Base-by-base conservation (phyloP, 2,113 vertebrate species). In the Pluvianellus socialis region DNA sequence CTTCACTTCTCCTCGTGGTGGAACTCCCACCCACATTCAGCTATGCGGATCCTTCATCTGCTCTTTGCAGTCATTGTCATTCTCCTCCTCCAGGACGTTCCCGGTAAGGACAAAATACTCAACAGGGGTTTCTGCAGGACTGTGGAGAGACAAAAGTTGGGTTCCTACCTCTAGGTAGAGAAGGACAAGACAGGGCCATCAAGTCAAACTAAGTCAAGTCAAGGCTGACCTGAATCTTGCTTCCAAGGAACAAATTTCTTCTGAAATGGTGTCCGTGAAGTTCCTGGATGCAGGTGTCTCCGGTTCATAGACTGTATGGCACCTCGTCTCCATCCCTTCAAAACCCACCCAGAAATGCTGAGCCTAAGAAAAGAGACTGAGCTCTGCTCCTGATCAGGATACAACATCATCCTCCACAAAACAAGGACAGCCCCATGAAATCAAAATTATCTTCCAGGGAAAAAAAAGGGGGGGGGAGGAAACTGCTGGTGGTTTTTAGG, bases 41-140 rank as follows among this genome's bases (percentile, higher is more conserved):
- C 94, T 67, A 97, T 97, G 97, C 1, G 49, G 91, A 66, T 97
- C 76, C 66, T 97, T 70, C 94, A 90, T 86, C 68, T 97, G 76
- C 76, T 97, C 73, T 94, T 97, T 42, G 76, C 65, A 58, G 38
- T 94, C 55, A 0, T 86, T 19, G 30, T 76, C 73, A 4, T 87
- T 53, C 86, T 97, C 38, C 91, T 97, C n/a, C 86, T 97, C 80
- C 96, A 95, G 91, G 70, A 85, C 0, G 0, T 66, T 72, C 80
- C 17, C 1, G 96, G 96, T 97, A 96, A 97, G 97, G 86, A 94
- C 32, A 81, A 89, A 94, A 85, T 45, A 19, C 45, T 68, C 45
- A 53, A 53, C 13, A 52, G 86, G 95, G 80, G 19, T 49, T 94
- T 88, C 56, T 73, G 58, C 44, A 77, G 83, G 73, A 62, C 18